Evolutionary conservation across 1,140 invertebrate species (phyloP).

Genomic region (Ruditapes philippinarum): DNA sequence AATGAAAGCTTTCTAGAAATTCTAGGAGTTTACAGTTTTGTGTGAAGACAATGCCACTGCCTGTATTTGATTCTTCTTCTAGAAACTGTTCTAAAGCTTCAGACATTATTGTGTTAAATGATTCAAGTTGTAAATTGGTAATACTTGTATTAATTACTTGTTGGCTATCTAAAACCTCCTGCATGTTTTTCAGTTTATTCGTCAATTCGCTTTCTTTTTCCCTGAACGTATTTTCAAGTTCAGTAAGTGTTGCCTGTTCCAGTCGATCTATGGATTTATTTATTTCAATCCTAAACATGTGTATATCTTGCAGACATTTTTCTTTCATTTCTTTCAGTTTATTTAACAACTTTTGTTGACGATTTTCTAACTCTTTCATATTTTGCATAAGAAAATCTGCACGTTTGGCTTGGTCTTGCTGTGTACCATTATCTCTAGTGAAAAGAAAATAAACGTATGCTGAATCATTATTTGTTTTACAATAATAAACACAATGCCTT

Average conservation of each 20-base stretch:
- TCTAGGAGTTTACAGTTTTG: neutral
- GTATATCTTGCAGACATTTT: neutral
- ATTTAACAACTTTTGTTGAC: no score
- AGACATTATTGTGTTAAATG: neutral
- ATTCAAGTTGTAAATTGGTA: neutral
- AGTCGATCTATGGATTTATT: neutral
- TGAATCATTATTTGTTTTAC: no score
- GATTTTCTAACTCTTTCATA: no score
- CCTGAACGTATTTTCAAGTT: neutral
- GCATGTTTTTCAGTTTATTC: neutral
- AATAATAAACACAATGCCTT: no score
- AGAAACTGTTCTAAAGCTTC: neutral
- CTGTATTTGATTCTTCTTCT: neutral
- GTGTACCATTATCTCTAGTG: no score
- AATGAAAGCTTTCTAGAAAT: neutral
- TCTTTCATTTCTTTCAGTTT: neutral
- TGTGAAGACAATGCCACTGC: neutral
- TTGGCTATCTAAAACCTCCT: neutral
- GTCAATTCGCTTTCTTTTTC: neutral
- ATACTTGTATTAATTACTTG: neutral
- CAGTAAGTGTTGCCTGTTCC: neutral
- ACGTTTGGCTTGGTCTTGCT: no score
- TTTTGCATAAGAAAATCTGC: no score
- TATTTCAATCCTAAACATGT: neutral
- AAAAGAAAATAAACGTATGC: no score